Percentiles rank a stretch among this genome's conserved stretches.
Evolutionary conservation across 2,888 invertebrate genomes (phyloP).

Genomic region (Cheilosia soror): DNA sequence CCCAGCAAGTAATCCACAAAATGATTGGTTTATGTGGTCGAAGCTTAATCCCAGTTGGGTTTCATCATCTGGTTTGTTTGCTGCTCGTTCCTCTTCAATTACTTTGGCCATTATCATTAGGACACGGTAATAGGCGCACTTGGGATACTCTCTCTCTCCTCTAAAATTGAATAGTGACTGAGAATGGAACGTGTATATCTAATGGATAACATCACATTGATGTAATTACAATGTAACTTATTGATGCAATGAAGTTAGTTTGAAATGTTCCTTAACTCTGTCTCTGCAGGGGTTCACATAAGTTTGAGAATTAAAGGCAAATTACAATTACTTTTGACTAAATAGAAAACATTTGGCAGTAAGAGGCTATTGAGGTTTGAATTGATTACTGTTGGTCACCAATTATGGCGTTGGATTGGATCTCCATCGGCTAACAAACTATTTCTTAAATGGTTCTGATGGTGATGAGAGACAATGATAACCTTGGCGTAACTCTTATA

Average conservation of each 20-base stretch:
- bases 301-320: no score
- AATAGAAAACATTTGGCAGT: no score
- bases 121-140: constrained; percentile 62
- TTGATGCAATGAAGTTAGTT: constrained; percentile 50
- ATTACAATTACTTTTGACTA: no score
- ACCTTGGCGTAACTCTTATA: no score
- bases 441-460: no score
- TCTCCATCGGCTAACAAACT: no score
- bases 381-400: no score
- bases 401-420: no score
- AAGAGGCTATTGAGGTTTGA: no score
- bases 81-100: constrained; percentile 58
- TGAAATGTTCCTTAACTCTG: no score
- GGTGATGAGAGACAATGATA: no score
- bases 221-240: constrained; percentile 66
- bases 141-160: constrained; percentile 29
- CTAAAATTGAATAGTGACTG: constrained; percentile 23
- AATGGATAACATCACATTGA: constrained; percentile 34
- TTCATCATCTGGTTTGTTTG: constrained; percentile 64
- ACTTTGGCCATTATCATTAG: constrained; percentile 69
- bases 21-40: constrained; percentile 69
- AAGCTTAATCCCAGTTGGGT: constrained; percentile 63
- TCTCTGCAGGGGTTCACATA: no score
- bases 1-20: constrained; percentile 50
- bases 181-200: constrained; percentile 7